Percentiles rank a stretch among this genome's conserved stretches.
phyloP scores from a whole-genome alignment of 2,888 invertebrate genomes.

The Amphipoea lucens region DNA sequence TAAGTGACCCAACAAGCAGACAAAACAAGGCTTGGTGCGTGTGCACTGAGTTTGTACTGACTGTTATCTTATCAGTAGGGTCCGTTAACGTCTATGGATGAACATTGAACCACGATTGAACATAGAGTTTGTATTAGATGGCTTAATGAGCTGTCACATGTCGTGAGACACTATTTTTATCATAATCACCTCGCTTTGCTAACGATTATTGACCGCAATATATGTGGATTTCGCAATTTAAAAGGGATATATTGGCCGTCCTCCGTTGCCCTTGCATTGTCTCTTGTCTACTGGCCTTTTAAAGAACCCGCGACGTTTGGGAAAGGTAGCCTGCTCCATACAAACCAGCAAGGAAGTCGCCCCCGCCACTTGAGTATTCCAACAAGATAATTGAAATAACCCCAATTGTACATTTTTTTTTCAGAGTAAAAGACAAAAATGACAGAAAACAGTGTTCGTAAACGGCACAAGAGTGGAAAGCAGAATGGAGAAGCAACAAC shows the following conservation, averaged over 20 bases:
- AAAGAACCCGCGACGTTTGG: neutral
- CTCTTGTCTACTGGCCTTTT: neutral
- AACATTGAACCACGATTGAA: slow-evolving; percentile 17
- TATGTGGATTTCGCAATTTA: neutral
- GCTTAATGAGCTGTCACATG: slow-evolving; percentile 11
- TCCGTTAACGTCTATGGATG: slow-evolving; percentile 39
- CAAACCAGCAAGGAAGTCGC: neutral
- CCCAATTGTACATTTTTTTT: slow-evolving; percentile 33
- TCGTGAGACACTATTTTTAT: slow-evolving; percentile 15
- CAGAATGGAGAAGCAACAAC: slow-evolving; percentile 69
- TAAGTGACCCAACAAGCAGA: slow-evolving; percentile 14
- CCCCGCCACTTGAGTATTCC: no score
- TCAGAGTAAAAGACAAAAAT: slow-evolving; percentile 53
- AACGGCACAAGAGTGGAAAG: slow-evolving; percentile 47
- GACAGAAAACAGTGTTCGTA: slow-evolving; percentile 55
- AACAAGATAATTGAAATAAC: neutral
- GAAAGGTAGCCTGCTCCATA: neutral
- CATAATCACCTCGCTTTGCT: slow-evolving; percentile 23
- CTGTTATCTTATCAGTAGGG: slow-evolving; percentile 44
- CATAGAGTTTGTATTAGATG: slow-evolving; percentile 24
- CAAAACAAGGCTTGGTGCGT: slow-evolving; percentile 36
- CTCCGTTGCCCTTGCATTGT: neutral
- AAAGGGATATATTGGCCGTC: neutral
- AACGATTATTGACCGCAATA: slow-evolving; percentile 17
- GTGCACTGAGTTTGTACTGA: slow-evolving; percentile 37